phyloP scores from a whole-genome alignment of 2,888 invertebrate species.

The Aphidius colemani region DNA sequence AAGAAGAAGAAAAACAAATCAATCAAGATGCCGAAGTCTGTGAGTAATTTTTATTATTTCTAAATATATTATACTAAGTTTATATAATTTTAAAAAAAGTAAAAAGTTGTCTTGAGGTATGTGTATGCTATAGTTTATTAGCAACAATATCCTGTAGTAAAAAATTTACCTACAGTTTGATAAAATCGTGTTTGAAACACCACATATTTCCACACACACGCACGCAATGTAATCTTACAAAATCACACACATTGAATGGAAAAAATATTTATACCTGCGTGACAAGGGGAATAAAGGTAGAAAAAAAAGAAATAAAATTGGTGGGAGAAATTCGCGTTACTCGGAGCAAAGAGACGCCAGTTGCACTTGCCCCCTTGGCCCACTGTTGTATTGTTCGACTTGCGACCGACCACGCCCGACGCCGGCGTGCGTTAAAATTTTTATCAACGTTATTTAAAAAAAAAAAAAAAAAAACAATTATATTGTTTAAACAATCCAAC shows the following conservation, averaged over 20 bases:
- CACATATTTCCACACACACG: too few species aligned
- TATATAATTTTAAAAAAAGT: too few species aligned
- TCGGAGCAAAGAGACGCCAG: conserved; percentile 42
- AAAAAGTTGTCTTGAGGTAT: too few species aligned
- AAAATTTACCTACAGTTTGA: too few species aligned
- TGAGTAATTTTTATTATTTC: conserved; percentile 38
- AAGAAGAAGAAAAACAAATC: conserved; percentile 43
- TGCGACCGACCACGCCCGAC: conserved; percentile 25
- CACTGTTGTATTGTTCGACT: conserved; percentile 43
- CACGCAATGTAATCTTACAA: too few species aligned
- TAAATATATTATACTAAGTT: too few species aligned
- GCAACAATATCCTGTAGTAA: not conserved
- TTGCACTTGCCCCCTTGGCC: conserved; percentile 50
- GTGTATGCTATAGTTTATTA: too few species aligned
- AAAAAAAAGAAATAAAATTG: too few species aligned
- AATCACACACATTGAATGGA: too few species aligned
- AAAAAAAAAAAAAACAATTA: not conserved
- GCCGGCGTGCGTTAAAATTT: conserved; percentile 17
- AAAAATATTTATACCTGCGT: too few species aligned
- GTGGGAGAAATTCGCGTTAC: conserved; percentile 28
- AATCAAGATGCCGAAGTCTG: conserved; percentile 56
- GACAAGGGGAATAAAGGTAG: too few species aligned
- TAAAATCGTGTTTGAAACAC: too few species aligned
- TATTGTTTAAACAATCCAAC: not conserved
- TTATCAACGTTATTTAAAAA: conserved; percentile 4